Evolutionary conservation across 2,797 vertebrate species (phyloP), one percentile per base, ranked within the genome.

Genomic region (Peromyscus nudipes): DNA sequence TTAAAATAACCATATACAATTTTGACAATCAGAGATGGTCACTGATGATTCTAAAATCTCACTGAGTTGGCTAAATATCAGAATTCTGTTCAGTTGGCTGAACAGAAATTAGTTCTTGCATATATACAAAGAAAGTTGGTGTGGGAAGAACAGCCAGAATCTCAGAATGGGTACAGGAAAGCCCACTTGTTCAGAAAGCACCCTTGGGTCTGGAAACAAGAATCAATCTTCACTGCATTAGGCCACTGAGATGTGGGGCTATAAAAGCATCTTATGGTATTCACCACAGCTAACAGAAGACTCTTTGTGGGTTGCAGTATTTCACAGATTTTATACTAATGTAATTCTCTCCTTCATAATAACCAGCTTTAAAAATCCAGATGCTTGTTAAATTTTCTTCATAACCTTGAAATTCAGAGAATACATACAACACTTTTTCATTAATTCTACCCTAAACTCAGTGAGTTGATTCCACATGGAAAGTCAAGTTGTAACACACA

Each of bases 241-340:
- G 85, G 43, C 11, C 40, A 57, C 40, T 57, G 40, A 85, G 19
- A 65, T 69, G 12, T 4, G 52, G 11, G 6, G 9, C 37, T 65
- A 31, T 88, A 49, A 89, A 81, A 83, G 43, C n/a, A 69, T 57
- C 49, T 81, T 92, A 5, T 21, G 1, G 86, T 88, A 90, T 23
- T 95, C 65, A 87, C 34, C 23, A 40, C 31, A 89, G 81, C 34
- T n/a, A 57, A 75, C 52, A 19, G 79, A 93, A 88, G 55, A 84
- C 14, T 31, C 4, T 67, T 60, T 76, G 76, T 43, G 57, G 21
- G 65, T 87, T 49, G 31, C 21, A 55, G 27, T 65, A 25, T 84
- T 93, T 95, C 86, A 94, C 4, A 46, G 34, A 17, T 75, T 90
- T 86, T 90, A 46, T 95, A 34, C 19, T 92, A 84, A 88, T 71